Evolutionary conservation across 2,113 vertebrate species (phyloP), one percentile per base, ranked within the genome.

Genomic region (Hemicordylus capensis): DNA sequence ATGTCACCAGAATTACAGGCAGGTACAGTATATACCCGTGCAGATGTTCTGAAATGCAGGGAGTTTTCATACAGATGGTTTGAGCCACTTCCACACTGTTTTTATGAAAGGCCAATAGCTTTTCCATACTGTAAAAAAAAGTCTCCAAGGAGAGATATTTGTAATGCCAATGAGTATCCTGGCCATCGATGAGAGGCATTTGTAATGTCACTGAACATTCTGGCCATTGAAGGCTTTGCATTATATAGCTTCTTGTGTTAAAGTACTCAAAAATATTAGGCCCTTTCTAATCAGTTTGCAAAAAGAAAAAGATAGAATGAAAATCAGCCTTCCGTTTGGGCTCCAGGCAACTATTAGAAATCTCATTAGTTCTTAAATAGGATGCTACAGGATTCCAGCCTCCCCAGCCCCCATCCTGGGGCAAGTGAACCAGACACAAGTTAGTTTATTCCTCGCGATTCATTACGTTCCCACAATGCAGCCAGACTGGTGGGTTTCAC

Each of bases 381-480:
- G 28, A 56, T 15, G n/a, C 72, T n/a, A 64, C 12, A 44, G 69
- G 81, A 82, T 78, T 70, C 75, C 34, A 34, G 4, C 3, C 11
- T 28, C 48, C 54, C 39, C 9, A 31, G 17, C 46, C 63, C 10
- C 48, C 31, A 44, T n/a, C n/a, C 56, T 64, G 19, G 26, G 39
- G 34, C n/a, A 3, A 83, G 20, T 28, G 34, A 72, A 54, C 34
- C 44, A 9, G 34, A 70, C 56, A 85, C 66, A 73, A 39, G 56
- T 80, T 54, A 8, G 67, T 79, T 87, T 64, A 54, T 34, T 56
- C 44, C 56, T 83, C 46, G 14, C 1, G 31, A 51, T 64, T 64
- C 67, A 64, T 87, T 79, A 64, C n/a, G 19, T 83, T 44, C n/a
- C 22, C 74, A 79, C 74, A 87, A 83, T 83, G 63, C 6, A 70